These are phyloP conservation scores for Varanus komodoensis DNA, from an alignment of 2,113 vertebrate species.

Conservation along the genomic window DNA sequence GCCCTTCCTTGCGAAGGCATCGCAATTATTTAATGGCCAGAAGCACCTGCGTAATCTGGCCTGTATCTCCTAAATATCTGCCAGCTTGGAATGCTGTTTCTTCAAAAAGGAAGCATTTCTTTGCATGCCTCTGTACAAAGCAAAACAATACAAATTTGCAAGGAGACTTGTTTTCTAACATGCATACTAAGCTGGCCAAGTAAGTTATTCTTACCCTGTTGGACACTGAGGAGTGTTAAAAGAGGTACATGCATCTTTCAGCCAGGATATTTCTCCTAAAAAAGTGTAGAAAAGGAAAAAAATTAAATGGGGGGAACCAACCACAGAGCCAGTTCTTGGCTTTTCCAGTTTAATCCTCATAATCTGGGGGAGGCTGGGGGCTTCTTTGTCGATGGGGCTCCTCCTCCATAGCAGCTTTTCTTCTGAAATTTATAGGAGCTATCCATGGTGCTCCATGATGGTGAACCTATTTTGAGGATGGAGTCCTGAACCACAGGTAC, in stretches of 20 bases:
- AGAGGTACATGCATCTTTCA: conserved; percentile 68
- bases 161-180: background rate
- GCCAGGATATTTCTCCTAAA: conserved; percentile 82
- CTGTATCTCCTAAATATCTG: conserved; percentile 40
- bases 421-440: too few species aligned
- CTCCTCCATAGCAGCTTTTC: too few species aligned
- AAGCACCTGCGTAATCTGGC: background rate
- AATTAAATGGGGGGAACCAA: background rate
- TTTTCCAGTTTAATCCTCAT: background rate
- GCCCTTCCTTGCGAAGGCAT: background rate
- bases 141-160: conserved; percentile 17
- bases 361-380: background rate
- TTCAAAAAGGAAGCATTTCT: background rate
- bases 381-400: too few species aligned
- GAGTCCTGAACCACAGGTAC: too few species aligned
- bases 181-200: background rate
- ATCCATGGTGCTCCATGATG: too few species aligned
- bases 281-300: conserved; percentile 25
- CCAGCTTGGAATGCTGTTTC: conserved; percentile 14
- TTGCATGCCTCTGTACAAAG: background rate
- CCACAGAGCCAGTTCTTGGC: background rate
- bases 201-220: conserved; percentile 79
- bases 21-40: conserved; percentile 23
- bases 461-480: too few species aligned
- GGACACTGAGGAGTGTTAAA: conserved; percentile 82